Evolutionary conservation across 2,113 vertebrate genomes (phyloP).

Genomic region (Ovis aries): ARS-UI_Ramb_v3.0 NC_056056.1:178580501-178581000

Average conservation of each 20-base stretch:
- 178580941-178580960: not conserved
- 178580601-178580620: not conserved
- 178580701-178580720: not conserved
- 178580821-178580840: no score
- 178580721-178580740: not conserved
- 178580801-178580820: not conserved
- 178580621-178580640: not conserved
- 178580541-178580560: no score
- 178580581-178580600: not conserved
- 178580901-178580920: not conserved
- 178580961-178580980: not conserved
- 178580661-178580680: constrained; percentile 47
- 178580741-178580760: constrained; percentile 8
- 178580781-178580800: not conserved
- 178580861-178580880: not conserved
- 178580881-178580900: not conserved
- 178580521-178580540: not conserved
- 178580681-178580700: constrained; percentile 27
- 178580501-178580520: not conserved
- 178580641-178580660: not conserved
- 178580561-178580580: no score
- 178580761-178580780: not conserved
- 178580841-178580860: not conserved
- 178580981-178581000: not conserved
- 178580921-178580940: not conserved